Percentiles rank a stretch among this genome's conserved stretches.
Conservation (phyloP, 2,113 vertebrate genomes). For the Meleagris gallopavo region DNA sequence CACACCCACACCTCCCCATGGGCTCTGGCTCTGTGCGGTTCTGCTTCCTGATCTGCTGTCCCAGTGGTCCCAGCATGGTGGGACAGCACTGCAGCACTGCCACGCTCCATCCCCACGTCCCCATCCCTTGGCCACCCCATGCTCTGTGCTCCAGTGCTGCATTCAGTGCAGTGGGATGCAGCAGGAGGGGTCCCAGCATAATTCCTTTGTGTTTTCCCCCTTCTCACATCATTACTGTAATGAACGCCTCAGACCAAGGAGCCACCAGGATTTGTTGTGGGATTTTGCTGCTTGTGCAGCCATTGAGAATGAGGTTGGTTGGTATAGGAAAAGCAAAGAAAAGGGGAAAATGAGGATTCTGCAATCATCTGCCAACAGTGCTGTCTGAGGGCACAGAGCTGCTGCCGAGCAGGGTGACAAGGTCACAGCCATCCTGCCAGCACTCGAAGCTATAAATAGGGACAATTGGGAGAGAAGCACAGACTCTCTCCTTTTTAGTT, state of each 20-base stretch:
- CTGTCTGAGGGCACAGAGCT: rapidly evolving
- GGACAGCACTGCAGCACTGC: background rate
- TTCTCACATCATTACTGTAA: background rate
- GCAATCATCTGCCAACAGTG: background rate
- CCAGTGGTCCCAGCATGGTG: rapidly evolving
- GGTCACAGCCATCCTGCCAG: background rate
- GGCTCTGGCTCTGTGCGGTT: background rate
- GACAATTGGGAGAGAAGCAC: slow-evolving; percentile 28
- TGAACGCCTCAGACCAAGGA: background rate
- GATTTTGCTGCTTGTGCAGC: background rate
- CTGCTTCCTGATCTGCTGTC: background rate
- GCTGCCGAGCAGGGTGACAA: background rate
- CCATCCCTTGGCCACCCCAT: background rate
- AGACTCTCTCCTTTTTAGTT: slow-evolving; percentile 40
- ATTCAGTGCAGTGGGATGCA: background rate
- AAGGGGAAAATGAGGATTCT: rapidly evolving
- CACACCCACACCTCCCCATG: background rate
- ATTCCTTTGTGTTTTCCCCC: rapidly evolving
- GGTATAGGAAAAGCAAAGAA: background rate
- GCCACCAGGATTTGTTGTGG: background rate
- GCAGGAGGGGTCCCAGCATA: background rate
- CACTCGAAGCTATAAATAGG: slow-evolving; percentile 48
- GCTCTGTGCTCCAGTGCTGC: rapidly evolving
- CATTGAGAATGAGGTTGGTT: rapidly evolving
- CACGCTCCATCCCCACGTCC: rapidly evolving